Evolutionary conservation across 2,888 invertebrate genomes (phyloP).

Genomic region (Merodon equestris): DNA sequence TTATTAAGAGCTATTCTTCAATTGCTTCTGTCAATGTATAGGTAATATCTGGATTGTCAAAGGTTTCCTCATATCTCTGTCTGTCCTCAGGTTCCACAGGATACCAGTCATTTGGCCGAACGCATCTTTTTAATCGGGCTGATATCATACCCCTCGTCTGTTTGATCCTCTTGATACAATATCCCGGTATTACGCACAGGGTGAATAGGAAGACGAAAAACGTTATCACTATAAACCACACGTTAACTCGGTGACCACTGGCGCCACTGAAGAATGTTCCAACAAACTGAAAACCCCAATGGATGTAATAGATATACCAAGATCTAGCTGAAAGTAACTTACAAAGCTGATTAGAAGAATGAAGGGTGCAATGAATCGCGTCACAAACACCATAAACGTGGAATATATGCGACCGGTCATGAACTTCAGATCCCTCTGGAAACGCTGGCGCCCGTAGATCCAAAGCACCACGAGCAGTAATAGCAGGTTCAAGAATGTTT

Average conservation of each 20-base stretch:
- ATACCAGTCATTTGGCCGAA: slow-evolving; percentile 77
- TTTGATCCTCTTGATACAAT: slow-evolving; percentile 71
- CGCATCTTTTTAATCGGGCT: slow-evolving; percentile 72
- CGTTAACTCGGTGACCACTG: too few relatives aligned
- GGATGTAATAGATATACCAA: background rate
- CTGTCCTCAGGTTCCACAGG: slow-evolving; percentile 73
- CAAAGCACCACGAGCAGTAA: slow-evolving; percentile 89
- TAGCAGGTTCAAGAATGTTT: slow-evolving; percentile 88
- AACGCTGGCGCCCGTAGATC: slow-evolving; percentile 84
- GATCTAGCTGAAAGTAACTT: background rate
- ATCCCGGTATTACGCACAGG: slow-evolving; percentile 71
- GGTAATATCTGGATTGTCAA: slow-evolving; percentile 73
- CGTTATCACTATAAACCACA: too few relatives aligned
- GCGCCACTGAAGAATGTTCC: slow-evolving; percentile 3
- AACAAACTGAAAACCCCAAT: slow-evolving; percentile 34
- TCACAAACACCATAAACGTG: slow-evolving; percentile 73
- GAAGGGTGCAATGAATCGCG: slow-evolving; percentile 86
- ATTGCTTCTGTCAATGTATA: background rate
- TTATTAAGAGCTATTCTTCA: too few relatives aligned
- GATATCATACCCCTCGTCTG: slow-evolving; percentile 72
- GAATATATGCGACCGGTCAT: slow-evolving; percentile 84
- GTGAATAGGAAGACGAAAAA: too few relatives aligned
- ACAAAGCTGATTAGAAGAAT: slow-evolving; percentile 69
- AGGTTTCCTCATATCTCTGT: slow-evolving; percentile 74
- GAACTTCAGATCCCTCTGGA: slow-evolving; percentile 83